Evolutionary conservation across 1,140 invertebrate species (phyloP).

Genomic region (Drosophila yakuba): DNA sequence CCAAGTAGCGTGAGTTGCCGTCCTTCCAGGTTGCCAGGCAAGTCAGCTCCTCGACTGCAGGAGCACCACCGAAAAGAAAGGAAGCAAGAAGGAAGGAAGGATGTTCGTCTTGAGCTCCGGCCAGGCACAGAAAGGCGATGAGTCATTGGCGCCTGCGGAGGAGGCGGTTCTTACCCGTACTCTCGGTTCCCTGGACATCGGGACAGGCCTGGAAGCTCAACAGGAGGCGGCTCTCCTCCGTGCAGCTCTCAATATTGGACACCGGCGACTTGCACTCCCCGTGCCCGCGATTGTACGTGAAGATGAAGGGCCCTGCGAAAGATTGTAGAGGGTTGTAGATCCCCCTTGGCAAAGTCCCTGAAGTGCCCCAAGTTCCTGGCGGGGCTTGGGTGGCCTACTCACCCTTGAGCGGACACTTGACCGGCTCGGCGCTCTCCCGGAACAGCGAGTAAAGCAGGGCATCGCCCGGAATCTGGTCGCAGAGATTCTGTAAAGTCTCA

Average conservation of each 20-base stretch:
- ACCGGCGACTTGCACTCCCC: slow-evolving; percentile 93
- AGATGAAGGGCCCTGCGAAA: slow-evolving; percentile 84
- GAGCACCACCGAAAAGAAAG: slow-evolving; percentile 4
- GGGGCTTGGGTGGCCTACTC: slow-evolving; percentile 36
- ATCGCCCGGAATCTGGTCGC: slow-evolving; percentile 94
- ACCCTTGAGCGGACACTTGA: slow-evolving; percentile 93
- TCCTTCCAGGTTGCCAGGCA: slow-evolving; percentile 96
- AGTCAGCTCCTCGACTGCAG: slow-evolving; percentile 92
- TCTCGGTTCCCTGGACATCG: slow-evolving; percentile 93
- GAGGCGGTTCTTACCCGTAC: slow-evolving; percentile 87
- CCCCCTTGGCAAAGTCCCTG: slow-evolving; percentile 13
- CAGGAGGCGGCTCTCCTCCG: slow-evolving; percentile 93
- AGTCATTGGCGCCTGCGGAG: slow-evolving; percentile 27
- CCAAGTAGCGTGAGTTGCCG: slow-evolving; percentile 93
- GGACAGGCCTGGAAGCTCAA: slow-evolving; percentile 96
- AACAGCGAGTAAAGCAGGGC: slow-evolving; percentile 95
- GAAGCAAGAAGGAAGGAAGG: slow-evolving; percentile 29
- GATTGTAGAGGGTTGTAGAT: neutral
- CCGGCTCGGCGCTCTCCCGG: slow-evolving; percentile 91
- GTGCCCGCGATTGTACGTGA: slow-evolving; percentile 89
- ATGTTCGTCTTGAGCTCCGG: slow-evolving; percentile 48
- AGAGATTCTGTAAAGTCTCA: slow-evolving; percentile 91
- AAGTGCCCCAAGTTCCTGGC: slow-evolving; percentile 13
- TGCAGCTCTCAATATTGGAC: slow-evolving; percentile 95
- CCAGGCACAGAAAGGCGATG: slow-evolving; percentile 18